Percentiles rank a stretch among this genome's conserved stretches.
phyloP scores from a whole-genome alignment of 2,113 vertebrate genomes.

The Phoenicopterus ruber region DNA sequence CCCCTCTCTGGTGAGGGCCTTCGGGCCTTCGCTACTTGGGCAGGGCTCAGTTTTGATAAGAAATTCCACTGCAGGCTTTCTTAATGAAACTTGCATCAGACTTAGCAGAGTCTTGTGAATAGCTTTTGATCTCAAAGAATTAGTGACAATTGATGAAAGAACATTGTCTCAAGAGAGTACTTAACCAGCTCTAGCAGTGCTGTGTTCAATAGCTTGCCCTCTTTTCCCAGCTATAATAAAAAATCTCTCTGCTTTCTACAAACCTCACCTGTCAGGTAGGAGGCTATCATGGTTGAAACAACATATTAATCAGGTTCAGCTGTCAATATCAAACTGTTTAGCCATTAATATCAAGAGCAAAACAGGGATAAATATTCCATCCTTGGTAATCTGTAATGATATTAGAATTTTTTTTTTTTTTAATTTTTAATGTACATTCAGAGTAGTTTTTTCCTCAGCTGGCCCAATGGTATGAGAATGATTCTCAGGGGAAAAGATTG shows the following conservation, averaged over 20 bases:
- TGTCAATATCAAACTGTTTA: not conserved
- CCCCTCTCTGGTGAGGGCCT: not conserved
- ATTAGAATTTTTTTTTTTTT: not conserved
- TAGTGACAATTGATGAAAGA: not conserved
- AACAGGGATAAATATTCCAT: not conserved
- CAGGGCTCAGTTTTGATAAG: not conserved
- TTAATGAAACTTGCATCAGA: not conserved
- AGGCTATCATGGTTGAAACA: not conserved
- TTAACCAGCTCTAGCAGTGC: not conserved
- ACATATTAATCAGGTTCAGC: not conserved
- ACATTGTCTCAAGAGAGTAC: not conserved
- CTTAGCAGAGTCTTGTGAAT: not conserved
- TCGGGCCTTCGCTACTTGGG: rapidly evolving
- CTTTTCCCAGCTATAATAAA: not conserved
- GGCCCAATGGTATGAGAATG: not conserved
- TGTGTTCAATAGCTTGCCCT: not conserved
- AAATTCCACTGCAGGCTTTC: not conserved
- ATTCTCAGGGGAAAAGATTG: not conserved
- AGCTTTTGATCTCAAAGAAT: not conserved
- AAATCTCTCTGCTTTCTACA: not conserved
- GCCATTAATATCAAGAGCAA: not conserved
- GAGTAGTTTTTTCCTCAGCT: not conserved
- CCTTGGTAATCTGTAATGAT: not conserved
- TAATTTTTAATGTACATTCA: not conserved
- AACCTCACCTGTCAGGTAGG: not conserved